A percentile compares a stretch with the other conserved stretches of the same genome.
These are phyloP conservation scores for Drosophila ironensis DNA, from an alignment of 1,140 invertebrate genomes.

Conservation along the genomic window DNA sequence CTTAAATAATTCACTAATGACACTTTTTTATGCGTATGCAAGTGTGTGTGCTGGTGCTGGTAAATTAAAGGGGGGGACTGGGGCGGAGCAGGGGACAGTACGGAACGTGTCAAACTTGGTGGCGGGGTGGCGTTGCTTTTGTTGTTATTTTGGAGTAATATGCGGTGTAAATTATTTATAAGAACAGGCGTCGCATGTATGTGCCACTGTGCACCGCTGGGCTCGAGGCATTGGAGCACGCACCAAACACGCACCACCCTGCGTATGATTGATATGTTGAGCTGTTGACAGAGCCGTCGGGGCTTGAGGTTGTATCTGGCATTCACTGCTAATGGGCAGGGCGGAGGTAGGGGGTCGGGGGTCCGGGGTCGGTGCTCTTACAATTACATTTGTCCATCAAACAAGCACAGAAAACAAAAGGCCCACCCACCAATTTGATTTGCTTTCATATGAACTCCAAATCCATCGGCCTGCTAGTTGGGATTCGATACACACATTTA, in stretches of 20 bases:
- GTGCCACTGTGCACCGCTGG: constrained; percentile 13
- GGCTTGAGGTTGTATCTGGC: constrained; percentile 20
- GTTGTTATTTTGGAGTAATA: constrained; percentile 56
- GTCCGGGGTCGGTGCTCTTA: constrained; percentile 27
- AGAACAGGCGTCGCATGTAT: constrained; percentile 42
- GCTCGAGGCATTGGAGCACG: constrained; percentile 42
- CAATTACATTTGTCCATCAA: constrained; percentile 58
- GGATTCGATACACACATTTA: constrained; percentile 26
- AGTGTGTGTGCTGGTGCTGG: too few relatives aligned
- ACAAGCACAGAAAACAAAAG: constrained; percentile 16
- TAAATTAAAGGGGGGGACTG: too few relatives aligned
- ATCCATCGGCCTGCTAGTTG: background rate
- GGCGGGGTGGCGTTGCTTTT: constrained; percentile 2
- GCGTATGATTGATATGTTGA: constrained; percentile 79
- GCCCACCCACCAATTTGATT: constrained; percentile 2
- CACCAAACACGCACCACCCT: constrained; percentile 59
- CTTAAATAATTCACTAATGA: constrained; percentile 75
- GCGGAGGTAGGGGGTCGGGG: background rate
- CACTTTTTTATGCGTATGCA: constrained; percentile 11
- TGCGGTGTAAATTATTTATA: constrained; percentile 69
- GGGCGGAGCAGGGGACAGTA: background rate
- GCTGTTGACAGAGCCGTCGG: constrained; percentile 64
- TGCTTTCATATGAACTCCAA: constrained; percentile 5
- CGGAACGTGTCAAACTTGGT: constrained; percentile 22
- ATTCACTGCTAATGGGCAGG: constrained; percentile 21